These are phyloP conservation scores for Myiotriccus ornatus DNA, from an alignment of 2,797 vertebrate species.

Conservation along the genomic window DNA sequence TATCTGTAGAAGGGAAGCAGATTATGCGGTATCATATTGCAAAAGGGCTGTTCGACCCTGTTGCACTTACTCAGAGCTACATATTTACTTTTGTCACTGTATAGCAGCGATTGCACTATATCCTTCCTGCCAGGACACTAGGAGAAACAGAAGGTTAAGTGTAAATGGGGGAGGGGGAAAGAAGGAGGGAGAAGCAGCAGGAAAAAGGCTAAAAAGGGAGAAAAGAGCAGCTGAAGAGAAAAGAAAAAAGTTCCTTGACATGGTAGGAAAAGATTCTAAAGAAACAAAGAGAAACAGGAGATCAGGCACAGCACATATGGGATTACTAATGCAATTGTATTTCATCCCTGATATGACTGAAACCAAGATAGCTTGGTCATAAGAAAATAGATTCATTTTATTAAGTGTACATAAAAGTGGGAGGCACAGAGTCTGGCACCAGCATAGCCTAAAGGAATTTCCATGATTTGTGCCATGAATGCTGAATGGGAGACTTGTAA, in stretches of 20 bases:
- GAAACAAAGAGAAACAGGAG: not conserved
- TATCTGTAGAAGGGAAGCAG: slow-evolving; percentile 55
- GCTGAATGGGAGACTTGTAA: slow-evolving; percentile 60
- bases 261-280: slow-evolving; percentile 8
- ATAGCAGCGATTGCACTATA: slow-evolving; percentile 57
- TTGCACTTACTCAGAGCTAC: slow-evolving; percentile 30
- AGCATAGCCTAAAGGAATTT: slow-evolving; percentile 61
- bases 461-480: slow-evolving; percentile 66
- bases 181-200: slow-evolving; percentile 10
- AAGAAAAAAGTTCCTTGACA: not conserved
- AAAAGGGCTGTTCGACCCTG: slow-evolving; percentile 55
- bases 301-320: not conserved
- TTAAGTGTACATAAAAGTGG: slow-evolving; percentile 13
- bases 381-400: slow-evolving; percentile 51
- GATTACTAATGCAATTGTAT: not conserved
- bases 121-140: slow-evolving; percentile 54
- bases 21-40: slow-evolving; percentile 58
- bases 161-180: slow-evolving; percentile 36
- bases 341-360: not conserved
- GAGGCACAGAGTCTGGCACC: slow-evolving; percentile 58
- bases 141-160: slow-evolving; percentile 56
- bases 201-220: slow-evolving; percentile 35
- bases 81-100: slow-evolving; percentile 65
- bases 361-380: not conserved
- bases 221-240: slow-evolving; percentile 25